phyloP scores from a whole-genome alignment of 2,888 invertebrate species.

The Melolontha melolontha region DNA sequence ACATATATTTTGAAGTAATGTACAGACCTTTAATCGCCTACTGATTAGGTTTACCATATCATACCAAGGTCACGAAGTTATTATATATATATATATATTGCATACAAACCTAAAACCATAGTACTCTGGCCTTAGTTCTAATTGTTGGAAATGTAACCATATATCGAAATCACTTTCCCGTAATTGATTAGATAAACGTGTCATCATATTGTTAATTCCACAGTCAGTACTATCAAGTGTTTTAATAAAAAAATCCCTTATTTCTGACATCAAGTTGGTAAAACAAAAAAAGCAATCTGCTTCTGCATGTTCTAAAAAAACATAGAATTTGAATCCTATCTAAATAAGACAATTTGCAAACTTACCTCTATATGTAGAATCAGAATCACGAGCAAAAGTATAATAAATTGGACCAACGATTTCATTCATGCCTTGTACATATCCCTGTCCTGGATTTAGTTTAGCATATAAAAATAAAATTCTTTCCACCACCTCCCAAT shows the following conservation, averaged over 20 bases:
- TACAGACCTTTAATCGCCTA: too few species aligned
- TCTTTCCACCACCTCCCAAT: conserved; percentile 98
- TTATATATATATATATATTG: too few species aligned
- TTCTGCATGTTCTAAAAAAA: conserved; percentile 88
- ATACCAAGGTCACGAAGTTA: too few species aligned
- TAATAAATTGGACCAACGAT: conserved; percentile 99
- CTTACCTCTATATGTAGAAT: conserved; percentile 81
- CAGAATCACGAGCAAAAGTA: conserved; percentile 92
- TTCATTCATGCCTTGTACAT: conserved; percentile 99
- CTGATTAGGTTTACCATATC: too few species aligned
- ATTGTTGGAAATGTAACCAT: conserved; percentile 80
- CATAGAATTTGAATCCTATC: conserved; percentile 18
- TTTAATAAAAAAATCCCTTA: conserved; percentile 96
- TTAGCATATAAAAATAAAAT: conserved; percentile 98
- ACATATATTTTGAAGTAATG: too few species aligned
- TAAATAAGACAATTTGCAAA: conserved; percentile 24
- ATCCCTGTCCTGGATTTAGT: conserved; percentile 96
- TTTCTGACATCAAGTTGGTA: conserved; percentile 97
- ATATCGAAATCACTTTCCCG: conserved; percentile 82
- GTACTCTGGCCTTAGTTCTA: conserved; percentile 94
- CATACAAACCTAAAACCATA: conserved; percentile 86
- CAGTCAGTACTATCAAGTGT: conserved; percentile 92
- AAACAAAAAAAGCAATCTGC: conserved; percentile 99
- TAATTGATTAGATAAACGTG: conserved; percentile 80
- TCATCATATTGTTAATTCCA: conserved; percentile 94